Evolutionary conservation across 2,888 invertebrate genomes (phyloP).

Genomic region (Habrosyne pyritoides): DNA sequence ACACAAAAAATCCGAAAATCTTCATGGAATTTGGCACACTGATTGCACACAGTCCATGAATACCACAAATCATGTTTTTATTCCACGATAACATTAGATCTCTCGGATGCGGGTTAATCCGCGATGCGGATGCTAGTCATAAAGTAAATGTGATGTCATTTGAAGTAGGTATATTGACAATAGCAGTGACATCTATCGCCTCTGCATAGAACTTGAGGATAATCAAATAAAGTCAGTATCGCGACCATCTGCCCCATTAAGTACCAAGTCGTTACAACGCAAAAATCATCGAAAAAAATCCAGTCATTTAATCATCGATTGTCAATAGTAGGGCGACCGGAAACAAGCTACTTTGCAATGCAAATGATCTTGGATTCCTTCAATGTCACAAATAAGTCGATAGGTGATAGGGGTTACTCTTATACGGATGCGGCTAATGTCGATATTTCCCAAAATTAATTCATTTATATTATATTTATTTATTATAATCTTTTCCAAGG

Average conservation of each 20-base stretch:
- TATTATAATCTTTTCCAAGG: too few relatives aligned
- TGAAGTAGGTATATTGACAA: too few relatives aligned
- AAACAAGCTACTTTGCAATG: constrained; percentile 67
- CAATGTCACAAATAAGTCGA: constrained; percentile 57
- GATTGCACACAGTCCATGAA: too few relatives aligned
- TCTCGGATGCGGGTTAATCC: too few relatives aligned
- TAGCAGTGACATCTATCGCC: constrained; percentile 38
- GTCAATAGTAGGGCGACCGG: constrained; percentile 63
- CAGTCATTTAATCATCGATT: constrained; percentile 65
- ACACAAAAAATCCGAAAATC: too few relatives aligned
- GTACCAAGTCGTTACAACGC: constrained; percentile 46
- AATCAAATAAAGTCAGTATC: not conserved
- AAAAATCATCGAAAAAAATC: constrained; percentile 53
- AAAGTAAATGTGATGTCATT: too few relatives aligned
- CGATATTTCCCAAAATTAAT: not conserved
- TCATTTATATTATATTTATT: too few relatives aligned
- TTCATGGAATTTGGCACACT: too few relatives aligned
- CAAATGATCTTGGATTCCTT: constrained; percentile 70
- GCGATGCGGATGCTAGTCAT: too few relatives aligned
- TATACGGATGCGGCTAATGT: constrained; percentile 7
- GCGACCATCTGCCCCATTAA: constrained; percentile 54
- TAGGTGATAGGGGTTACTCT: constrained; percentile 13
- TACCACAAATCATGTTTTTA: too few relatives aligned
- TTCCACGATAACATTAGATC: too few relatives aligned
- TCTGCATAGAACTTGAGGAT: constrained; percentile 6